Evolutionary conservation across 2,797 vertebrate species (phyloP), one percentile per base, ranked within the genome.

Genomic region (Poeciliopsis gracilis): DNA sequence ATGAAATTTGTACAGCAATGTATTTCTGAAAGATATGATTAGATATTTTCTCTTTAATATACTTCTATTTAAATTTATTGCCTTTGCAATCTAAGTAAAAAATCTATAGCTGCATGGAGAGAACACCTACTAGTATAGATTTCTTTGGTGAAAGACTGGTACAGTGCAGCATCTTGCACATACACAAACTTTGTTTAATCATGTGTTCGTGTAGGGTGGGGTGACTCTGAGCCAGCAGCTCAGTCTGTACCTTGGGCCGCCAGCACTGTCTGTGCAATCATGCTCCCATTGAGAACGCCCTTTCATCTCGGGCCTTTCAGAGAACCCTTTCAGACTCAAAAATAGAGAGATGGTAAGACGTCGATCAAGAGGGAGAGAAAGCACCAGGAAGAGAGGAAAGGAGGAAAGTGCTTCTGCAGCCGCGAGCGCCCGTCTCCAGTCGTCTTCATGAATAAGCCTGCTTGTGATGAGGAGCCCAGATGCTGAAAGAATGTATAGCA

Each of bases 281-380:
- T 73, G 79, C 86, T 85, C 49, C 87, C 87, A 92, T 92, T 92
- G 89, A 93, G 87, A 86, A 83, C 84, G 78, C 84, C 84, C 92
- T 94, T 94, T 95, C 92, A 94, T 95, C 93, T 91, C 38, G 9
- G 80, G 88, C 91, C 86, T 93, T 95, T 94, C 89, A 94, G 83
- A 87, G 86, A 90, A 93, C 88, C 91, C 92, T 92, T 94, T 94
- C 89, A 93, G 86, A 86, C 15, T 30, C 45, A 89, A 82, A 91
- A 91, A 78, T 70, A 70, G 83, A 83, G 80, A 74, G 82, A 89
- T 81, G 86, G 87, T 85, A 83, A 76, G 86, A 75, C 80, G 66
- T 71, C 90, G 87, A 91, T 88, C 84, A 82, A 87, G 89, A 70
- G 41, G 51, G 79, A 80, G 83, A 81, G 77, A 77, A 55, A 83